Evolutionary conservation across 2,888 invertebrate genomes (phyloP), one percentile per base, ranked within the genome.

Genomic region (Cantharis nigra): DNA sequence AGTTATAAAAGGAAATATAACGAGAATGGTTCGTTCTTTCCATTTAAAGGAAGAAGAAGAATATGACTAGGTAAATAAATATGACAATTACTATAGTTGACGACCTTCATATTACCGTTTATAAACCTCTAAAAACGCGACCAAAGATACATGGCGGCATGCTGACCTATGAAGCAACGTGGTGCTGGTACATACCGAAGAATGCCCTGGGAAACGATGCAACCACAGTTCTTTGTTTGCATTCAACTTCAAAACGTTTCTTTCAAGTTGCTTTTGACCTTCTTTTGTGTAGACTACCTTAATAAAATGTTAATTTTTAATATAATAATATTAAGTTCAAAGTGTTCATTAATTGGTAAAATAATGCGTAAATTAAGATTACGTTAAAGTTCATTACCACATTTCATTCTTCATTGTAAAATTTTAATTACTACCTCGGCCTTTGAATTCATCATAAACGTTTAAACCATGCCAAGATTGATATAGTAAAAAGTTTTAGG

Each of bases 161-260:
- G 77, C 70, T 80, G 80, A 80, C 80, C 80, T 80, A 80, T 80
- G 80, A 80, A 71, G 80, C 80, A 80, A 80, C 80, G 64, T 72
- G 71, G 71, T 74, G 71, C 72, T 72, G 77, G 78, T 78, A 80
- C 80, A 78, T 80, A 80, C 75, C 71, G 71, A 77, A 76, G 81
- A 81, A 81, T 80, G 80, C 80, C 79, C 81, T 81, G 81, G 81
- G 81, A 81, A 79, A 78, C 80, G 77, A 76, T 62, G 70, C 65
- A 65, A 71, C 74, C 64, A 65, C 71, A 67, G 26, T 67, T 72
- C 74, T 79, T 79, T 77, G 77, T 73, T 72, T 77, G 62, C 16
- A 74, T 65, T 70, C 28, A 69, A 64, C 74, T 72, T 71, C 74
- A 67, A 67, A 67, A 67, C 26, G 65, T 65, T 71, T 72, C 33